A percentile compares a stretch with the other conserved stretches of the same genome.
phyloP scores from a whole-genome alignment of 2,888 invertebrate genomes.

The Agrotis puta region DNA sequence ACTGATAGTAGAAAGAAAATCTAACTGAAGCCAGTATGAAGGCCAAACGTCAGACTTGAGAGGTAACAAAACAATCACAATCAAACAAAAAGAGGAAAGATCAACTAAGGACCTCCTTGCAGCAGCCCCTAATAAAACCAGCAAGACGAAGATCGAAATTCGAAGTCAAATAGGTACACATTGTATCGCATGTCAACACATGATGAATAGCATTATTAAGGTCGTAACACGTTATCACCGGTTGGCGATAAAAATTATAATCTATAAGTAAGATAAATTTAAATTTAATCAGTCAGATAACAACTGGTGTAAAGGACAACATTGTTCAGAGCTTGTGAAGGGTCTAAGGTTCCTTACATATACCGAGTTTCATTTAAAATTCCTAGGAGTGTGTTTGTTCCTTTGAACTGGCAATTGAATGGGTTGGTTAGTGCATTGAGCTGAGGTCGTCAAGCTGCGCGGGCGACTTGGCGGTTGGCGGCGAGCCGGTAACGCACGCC shows the following conservation, averaged over 20 bases:
- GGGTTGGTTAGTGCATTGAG: slow-evolving; percentile 42
- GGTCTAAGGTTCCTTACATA: not conserved
- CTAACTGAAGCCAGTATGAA: not conserved
- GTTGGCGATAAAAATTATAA: slow-evolving; percentile 24
- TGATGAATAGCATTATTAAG: slow-evolving; percentile 32
- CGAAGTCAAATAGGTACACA: not conserved
- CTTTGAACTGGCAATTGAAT: slow-evolving; percentile 37
- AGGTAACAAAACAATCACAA: not conserved
- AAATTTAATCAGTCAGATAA: slow-evolving; percentile 30
- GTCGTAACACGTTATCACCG: slow-evolving; percentile 35
- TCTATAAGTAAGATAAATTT: slow-evolving; percentile 19
- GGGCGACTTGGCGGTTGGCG: slow-evolving; percentile 22
- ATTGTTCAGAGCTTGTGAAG: not conserved
- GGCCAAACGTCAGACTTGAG: not conserved
- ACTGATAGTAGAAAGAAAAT: not conserved
- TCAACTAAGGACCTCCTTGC: not conserved
- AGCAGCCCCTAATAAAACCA: not conserved
- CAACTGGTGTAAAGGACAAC: not conserved
- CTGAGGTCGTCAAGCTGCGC: slow-evolving; percentile 40
- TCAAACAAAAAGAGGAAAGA: not conserved
- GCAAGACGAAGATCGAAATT: not conserved
- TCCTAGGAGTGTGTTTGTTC: not conserved
- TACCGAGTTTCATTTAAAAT: not conserved
- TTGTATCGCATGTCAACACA: slow-evolving; percentile 15
- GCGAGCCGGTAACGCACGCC: slow-evolving; percentile 50